Conservation (phyloP, 2,797 vertebrate species). For the Remorina albescens region DNA sequence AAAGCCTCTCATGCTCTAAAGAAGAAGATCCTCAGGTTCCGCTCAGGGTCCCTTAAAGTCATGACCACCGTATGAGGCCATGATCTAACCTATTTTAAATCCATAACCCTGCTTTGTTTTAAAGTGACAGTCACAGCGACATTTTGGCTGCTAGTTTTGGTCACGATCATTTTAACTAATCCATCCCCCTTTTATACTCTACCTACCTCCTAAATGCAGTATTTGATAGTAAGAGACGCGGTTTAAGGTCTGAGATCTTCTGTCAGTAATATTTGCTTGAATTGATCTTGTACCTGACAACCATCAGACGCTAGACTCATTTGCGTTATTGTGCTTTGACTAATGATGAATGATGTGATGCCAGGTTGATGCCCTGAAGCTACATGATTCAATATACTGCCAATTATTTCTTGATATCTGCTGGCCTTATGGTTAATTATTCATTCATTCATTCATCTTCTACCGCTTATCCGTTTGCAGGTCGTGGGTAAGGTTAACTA, state of each 20-base stretch:
- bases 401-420: conserved; percentile 14
- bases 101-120: not conserved
- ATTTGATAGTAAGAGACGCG: conserved; percentile 17
- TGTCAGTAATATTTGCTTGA: conserved; percentile 27
- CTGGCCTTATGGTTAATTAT: conserved; percentile 13
- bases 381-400: conserved; percentile 15
- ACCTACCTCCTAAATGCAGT: conserved; percentile 64
- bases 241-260: conserved; percentile 39
- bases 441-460: too few relatives aligned
- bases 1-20: conserved; percentile 95
- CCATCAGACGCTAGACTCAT: conserved; percentile 35
- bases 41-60: conserved; percentile 93
- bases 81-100: conserved; percentile 4
- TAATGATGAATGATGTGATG: conserved; percentile 26
- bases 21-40: conserved; percentile 94
- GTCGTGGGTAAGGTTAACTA: too few relatives aligned
- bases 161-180: conserved; percentile 22
- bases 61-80: conserved; percentile 93
- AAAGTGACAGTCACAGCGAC: conserved; percentile 26
- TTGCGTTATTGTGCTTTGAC: conserved; percentile 21
- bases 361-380: conserved; percentile 14
- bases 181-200: conserved; percentile 15
- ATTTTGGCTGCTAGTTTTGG: not conserved
- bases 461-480: too few relatives aligned
- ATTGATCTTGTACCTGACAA: conserved; percentile 32